Percentiles rank a stretch among this genome's conserved stretches.
phyloP scores from a whole-genome alignment of 2,113 vertebrate genomes.

The Misgurnus anguillicaudatus region DNA sequence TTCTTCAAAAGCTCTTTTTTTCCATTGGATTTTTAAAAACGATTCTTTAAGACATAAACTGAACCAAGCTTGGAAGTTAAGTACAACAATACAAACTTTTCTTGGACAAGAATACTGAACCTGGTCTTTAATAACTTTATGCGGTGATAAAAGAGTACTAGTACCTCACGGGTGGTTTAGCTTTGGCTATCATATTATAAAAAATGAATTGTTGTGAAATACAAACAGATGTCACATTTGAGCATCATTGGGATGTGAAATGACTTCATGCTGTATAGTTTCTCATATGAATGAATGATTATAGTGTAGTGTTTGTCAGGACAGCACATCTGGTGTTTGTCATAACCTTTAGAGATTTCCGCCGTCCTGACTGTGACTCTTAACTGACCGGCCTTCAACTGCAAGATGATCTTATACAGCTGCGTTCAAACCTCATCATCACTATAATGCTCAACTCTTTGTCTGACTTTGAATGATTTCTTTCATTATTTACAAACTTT shows the following conservation, averaged over 20 bases:
- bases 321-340: slow-evolving; percentile 1
- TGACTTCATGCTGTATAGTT: neutral
- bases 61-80: no score
- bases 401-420: slow-evolving; percentile 68
- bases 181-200: neutral
- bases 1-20: no score
- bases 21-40: no score
- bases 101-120: no score
- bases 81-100: no score
- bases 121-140: no score
- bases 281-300: neutral
- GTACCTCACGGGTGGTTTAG: no score
- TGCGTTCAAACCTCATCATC: slow-evolving; percentile 60
- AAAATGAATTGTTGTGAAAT: neutral
- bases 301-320: neutral
- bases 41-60: no score
- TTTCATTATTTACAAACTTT: no score
- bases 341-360: neutral
- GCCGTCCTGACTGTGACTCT: slow-evolving; percentile 19
- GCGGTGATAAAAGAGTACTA: no score
- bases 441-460: slow-evolving; percentile 45
- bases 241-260: neutral
- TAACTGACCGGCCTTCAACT: slow-evolving; percentile 60
- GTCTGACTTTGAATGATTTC: slow-evolving; percentile 65
- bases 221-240: neutral